Evolutionary conservation across 2,888 invertebrate genomes (phyloP).

Genomic region (Diachrysia chrysitis): DNA sequence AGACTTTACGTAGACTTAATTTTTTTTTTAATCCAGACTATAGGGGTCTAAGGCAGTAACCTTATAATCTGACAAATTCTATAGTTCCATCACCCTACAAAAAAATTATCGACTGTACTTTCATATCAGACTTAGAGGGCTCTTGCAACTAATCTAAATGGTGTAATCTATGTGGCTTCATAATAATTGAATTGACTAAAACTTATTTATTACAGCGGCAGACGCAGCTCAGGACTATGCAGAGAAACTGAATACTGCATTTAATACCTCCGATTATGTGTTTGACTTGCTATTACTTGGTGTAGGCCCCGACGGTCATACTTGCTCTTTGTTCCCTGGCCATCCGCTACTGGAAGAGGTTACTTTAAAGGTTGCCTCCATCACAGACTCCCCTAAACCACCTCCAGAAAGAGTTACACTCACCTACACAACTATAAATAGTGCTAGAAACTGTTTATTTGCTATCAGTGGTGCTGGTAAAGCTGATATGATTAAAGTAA

Average conservation of each 20-base stretch:
- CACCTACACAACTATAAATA: constrained; percentile 96
- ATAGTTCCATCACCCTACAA: too few relatives aligned
- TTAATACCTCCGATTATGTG: constrained; percentile 85
- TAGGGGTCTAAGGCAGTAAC: too few relatives aligned
- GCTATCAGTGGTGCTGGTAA: constrained; percentile 95
- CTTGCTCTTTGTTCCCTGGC: constrained; percentile 98
- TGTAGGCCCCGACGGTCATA: constrained; percentile 99
- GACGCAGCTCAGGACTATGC: constrained; percentile 94
- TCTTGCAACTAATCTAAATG: too few relatives aligned
- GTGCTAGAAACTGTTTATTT: constrained; percentile 95
- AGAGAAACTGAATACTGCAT: constrained; percentile 90
- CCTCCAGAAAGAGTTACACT: constrained; percentile 97
- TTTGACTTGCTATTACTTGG: constrained; percentile 98
- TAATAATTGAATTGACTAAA: too few relatives aligned
- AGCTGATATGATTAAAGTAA: constrained; percentile 96
- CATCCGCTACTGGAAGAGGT: constrained; percentile 91
- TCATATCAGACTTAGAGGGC: too few relatives aligned
- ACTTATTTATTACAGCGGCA: constrained; percentile 87
- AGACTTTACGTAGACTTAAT: too few relatives aligned
- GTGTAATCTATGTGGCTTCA: too few relatives aligned
- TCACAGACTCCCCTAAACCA: constrained; percentile 98
- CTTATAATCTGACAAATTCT: too few relatives aligned
- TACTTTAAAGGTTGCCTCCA: constrained; percentile 92
- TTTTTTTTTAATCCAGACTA: too few relatives aligned
- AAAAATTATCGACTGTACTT: too few relatives aligned